Conservation (phyloP, 2,888 invertebrate genomes). For the Rotaria sp. region DNA sequence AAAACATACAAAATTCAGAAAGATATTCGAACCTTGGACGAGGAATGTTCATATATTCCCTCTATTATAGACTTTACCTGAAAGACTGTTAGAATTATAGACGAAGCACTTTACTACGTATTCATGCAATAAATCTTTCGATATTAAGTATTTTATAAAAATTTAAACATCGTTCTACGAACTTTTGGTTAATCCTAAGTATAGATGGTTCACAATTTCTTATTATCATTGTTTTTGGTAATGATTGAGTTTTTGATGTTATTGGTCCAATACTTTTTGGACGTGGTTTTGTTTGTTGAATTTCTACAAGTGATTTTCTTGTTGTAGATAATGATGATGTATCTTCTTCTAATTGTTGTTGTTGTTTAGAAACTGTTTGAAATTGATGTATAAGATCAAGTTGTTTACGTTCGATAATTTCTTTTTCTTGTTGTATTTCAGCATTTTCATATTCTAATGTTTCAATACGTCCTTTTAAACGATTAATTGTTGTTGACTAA, state of each 20-base stretch:
- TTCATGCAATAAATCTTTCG: no score
- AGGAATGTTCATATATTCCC: no score
- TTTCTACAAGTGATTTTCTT: background rate
- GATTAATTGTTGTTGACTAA: slow-evolving; percentile 49
- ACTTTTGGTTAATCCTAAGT: background rate
- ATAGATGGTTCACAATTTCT: background rate
- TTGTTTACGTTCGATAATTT: slow-evolving; percentile 49
- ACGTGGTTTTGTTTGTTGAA: background rate
- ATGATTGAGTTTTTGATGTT: background rate
- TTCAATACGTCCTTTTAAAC: slow-evolving; percentile 49
- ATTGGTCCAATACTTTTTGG: background rate
- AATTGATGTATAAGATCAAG: slow-evolving; percentile 44
- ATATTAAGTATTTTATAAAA: no score
- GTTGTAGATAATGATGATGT: background rate
- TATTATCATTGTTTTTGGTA: background rate
- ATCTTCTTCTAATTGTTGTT: slow-evolving; percentile 14
- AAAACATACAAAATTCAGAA: no score
- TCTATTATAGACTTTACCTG: no score
- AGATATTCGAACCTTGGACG: no score
- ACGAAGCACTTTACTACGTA: no score
- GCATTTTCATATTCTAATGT: slow-evolving; percentile 51
- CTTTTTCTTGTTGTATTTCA: slow-evolving; percentile 51
- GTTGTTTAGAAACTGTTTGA: background rate
- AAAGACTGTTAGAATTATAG: no score
- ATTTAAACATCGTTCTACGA: no score